Evolutionary conservation across 2,888 invertebrate species (phyloP), one percentile per base, ranked within the genome.

Genomic region (Eristalis intricaria): DNA sequence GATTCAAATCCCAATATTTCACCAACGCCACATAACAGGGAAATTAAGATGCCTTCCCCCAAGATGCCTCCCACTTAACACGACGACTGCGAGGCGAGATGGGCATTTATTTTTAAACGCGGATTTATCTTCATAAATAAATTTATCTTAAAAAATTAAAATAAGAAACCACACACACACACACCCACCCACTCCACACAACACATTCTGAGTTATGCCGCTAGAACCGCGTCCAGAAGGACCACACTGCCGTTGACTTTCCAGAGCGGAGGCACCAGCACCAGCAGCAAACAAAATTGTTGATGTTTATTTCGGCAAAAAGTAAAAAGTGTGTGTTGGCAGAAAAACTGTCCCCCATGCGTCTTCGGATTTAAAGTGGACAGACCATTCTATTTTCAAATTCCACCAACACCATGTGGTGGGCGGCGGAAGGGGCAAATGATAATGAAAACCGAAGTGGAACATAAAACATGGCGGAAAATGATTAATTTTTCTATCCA

Each of bases 1-100:
- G 43, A 79, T 79, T 66, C 32, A 73, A 79, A 79, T 73, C 60
- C 65, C 71, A 66, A 73, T 66, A 79, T 73, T 79, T 79, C 79
- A 79, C 58, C 79, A 78, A 66, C 60, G 60, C 60, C 71, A 61
- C 79, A 79, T 56, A 77, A 70, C 63, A 77, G 26, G 26, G 26
- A 63, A 35, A 35, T 61, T 63, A 32, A 64, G 63, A 77, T 22
- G 63, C 69, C 63, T 32, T 69, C 61, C 77, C 56, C 11, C 60
- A 60, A 60, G 60, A 26, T 60, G 60, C 26, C 68, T 60, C 26
- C 60, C 38, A 58, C 78, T 70, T 56, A 64, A 38, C 43, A 13
- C 60, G n/a, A 29, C n/a, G 66, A 50, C 77, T 32, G 32, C 61
- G 11, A 15, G 32, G 40, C 8, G 76, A 10, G 61, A 43, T 61